Percentiles rank a stretch among this genome's conserved stretches.
phyloP scores from a whole-genome alignment of 2,888 invertebrate species.

The Lasioglossum oenotherae region DNA sequence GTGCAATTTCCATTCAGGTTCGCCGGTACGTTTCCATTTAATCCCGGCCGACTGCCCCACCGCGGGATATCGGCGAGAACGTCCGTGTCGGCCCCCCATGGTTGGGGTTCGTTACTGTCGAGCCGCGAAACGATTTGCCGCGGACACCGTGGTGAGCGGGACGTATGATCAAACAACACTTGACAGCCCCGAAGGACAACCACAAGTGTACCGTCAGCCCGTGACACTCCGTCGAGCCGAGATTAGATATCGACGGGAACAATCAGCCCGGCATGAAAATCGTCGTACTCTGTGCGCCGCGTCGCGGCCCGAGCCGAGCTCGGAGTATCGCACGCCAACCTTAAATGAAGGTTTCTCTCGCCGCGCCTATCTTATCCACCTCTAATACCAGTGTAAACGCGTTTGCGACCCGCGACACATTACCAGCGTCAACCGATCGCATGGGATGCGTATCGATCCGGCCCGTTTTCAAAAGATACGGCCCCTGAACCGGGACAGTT shows the following conservation, averaged over 20 bases:
- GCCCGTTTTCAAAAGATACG: not conserved
- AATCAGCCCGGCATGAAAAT: slow-evolving; percentile 55
- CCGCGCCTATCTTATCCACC: slow-evolving; percentile 56
- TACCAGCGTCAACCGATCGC: not conserved
- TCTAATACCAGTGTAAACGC: slow-evolving; percentile 58
- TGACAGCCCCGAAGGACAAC: slow-evolving; percentile 61
- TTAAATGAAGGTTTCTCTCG: slow-evolving; percentile 51
- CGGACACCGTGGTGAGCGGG: slow-evolving; percentile 45
- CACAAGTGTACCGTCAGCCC: slow-evolving; percentile 55
- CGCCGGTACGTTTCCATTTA: slow-evolving; percentile 55
- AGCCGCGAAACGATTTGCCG: slow-evolving; percentile 57
- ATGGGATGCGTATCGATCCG: not conserved
- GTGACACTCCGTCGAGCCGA: slow-evolving; percentile 44
- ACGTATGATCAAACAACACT: slow-evolving; percentile 62
- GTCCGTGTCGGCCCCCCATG: not conserved
- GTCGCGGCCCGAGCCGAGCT: not conserved
- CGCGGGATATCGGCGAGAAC: not conserved
- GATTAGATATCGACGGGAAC: slow-evolving; percentile 68
- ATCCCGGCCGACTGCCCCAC: not conserved
- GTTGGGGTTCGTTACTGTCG: slow-evolving; percentile 2
- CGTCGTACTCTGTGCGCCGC: not conserved
- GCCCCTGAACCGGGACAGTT: not conserved
- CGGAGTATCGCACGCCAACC: slow-evolving; percentile 42
- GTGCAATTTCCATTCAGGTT: slow-evolving; percentile 35
- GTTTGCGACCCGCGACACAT: not conserved